These are phyloP conservation scores for Hybognathus amarus DNA, from an alignment of 2,797 vertebrate genomes.

Conservation along the genomic window DNA sequence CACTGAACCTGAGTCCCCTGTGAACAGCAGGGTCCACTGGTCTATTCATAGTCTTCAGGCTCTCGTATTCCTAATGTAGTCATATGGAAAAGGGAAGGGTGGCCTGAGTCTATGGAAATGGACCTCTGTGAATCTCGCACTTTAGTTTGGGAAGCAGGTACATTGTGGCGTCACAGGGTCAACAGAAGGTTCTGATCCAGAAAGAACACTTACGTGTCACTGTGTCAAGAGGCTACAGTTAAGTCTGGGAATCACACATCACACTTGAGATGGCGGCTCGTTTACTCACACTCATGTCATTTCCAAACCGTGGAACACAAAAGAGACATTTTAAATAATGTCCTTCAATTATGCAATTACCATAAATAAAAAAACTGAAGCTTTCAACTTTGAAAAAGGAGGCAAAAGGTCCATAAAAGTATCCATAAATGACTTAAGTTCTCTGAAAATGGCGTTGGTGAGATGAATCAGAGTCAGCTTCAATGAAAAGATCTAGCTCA, in stretches of 20 bases:
- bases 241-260: background rate
- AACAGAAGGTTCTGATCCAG: conserved; percentile 24
- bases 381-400: background rate
- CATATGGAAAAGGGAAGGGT: conserved; percentile 48
- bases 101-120: conserved; percentile 46
- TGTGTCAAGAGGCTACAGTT: conserved; percentile 3
- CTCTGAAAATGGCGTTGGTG: background rate
- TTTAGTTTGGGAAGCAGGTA: conserved; percentile 50
- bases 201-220: conserved; percentile 6
- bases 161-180: conserved; percentile 16
- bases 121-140: conserved; percentile 50
- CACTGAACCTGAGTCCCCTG: conserved; percentile 44
- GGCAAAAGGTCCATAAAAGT: background rate
- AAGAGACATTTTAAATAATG: background rate
- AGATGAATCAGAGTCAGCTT: background rate
- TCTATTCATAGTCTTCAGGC: conserved; percentile 52
- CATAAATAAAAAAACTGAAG: background rate
- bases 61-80: conserved; percentile 59
- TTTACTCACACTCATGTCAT: background rate
- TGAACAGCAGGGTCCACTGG: conserved; percentile 42
- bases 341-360: background rate
- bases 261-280: background rate
- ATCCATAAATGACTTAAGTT: background rate
- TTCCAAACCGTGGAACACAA: background rate
- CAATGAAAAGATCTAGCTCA: background rate